phyloP scores from a whole-genome alignment of 2,888 invertebrate species.

The Zhengitettix transpicula region DNA sequence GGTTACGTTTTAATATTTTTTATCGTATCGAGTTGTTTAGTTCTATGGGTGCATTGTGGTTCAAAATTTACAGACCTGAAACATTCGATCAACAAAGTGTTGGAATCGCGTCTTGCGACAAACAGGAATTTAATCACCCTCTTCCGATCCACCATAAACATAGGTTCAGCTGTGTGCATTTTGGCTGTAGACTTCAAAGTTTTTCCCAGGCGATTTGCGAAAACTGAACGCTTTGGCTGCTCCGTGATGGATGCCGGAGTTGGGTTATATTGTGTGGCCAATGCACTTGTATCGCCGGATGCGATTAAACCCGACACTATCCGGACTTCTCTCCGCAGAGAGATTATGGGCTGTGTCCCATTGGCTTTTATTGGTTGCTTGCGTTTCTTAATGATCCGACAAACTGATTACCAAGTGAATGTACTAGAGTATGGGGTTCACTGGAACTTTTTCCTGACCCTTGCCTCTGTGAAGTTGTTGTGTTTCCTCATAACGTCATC shows the following conservation, averaged over 20 bases:
- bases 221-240: slow-evolving; percentile 72
- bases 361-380: slow-evolving; percentile 42
- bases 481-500: slow-evolving; percentile 42
- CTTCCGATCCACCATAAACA: slow-evolving; percentile 48
- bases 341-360: slow-evolving; percentile 22
- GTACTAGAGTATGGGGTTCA: slow-evolving; percentile 90
- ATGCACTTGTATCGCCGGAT: slow-evolving; percentile 56
- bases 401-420: slow-evolving; percentile 70
- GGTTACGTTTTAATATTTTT: slow-evolving; percentile 14
- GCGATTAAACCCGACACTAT: slow-evolving; percentile 14
- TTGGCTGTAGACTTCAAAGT: slow-evolving; percentile 84
- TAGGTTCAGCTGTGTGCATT: slow-evolving; percentile 66
- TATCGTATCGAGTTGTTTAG: slow-evolving; percentile 12
- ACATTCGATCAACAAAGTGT: slow-evolving; percentile 12
- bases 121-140: slow-evolving; percentile 35
- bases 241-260: slow-evolving; percentile 94
- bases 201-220: slow-evolving; percentile 74
- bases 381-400: slow-evolving; percentile 39
- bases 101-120: slow-evolving; percentile 13
- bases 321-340: background rate
- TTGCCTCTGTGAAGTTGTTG: slow-evolving; percentile 65
- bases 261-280: slow-evolving; percentile 67
- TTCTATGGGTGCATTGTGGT: slow-evolving; percentile 12
- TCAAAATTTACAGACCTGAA: slow-evolving; percentile 9
- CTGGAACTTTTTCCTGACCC: slow-evolving; percentile 95